Base-by-base conservation (phyloP, 2,797 vertebrate species). In the Xerus rutilus region DNA sequence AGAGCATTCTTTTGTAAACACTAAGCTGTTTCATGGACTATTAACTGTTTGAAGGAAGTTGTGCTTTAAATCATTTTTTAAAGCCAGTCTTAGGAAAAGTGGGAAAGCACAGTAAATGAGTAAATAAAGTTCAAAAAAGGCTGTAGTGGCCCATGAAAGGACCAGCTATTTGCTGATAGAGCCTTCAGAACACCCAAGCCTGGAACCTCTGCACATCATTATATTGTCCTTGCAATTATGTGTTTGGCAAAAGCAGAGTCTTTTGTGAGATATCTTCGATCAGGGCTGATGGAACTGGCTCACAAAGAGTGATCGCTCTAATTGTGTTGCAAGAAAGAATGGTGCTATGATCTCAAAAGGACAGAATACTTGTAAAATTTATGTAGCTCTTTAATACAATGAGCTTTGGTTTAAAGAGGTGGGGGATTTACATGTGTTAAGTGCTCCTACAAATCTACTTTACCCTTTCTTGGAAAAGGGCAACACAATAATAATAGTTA, bases 401-500 rank as follows among this genome's bases (percentile, higher is more conserved):
- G 95, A 1, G 69, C 97, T 98, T 98, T 93, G 95, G 93, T 97
- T 98, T 98, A 93, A 97, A 96, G 98, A 98, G 98, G 97, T 95
- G 90, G 97, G 95, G 98, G 97, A 98, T 98, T 98, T 98, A 95
- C 98, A 97, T 94, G 98, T 97, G 98, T 90, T 98, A 98, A 98
- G 96, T 97, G 96, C 97, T 98, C 96, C 98, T 98, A 98, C 98
- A 98, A 98, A 98, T 98, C 98, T 98, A 97, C 97, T 97, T 95
- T 98, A 98, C 98, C 98, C 98, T 98, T 99, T 98, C 97, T 93
- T 57, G 95, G 98, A 98, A 98, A 98, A 99, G 98, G 98, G 97
- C 98, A 98, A 96, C 96, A 96, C 98, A 98, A 98, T 98, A 98
- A 98, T 98, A 98, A 98, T 98, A 95, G 97, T 79, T 95, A 96